A percentile compares a stretch with the other conserved stretches of the same genome.
Conservation (phyloP, 1,140 invertebrate species). For the Papilio aristodemus region DNA sequence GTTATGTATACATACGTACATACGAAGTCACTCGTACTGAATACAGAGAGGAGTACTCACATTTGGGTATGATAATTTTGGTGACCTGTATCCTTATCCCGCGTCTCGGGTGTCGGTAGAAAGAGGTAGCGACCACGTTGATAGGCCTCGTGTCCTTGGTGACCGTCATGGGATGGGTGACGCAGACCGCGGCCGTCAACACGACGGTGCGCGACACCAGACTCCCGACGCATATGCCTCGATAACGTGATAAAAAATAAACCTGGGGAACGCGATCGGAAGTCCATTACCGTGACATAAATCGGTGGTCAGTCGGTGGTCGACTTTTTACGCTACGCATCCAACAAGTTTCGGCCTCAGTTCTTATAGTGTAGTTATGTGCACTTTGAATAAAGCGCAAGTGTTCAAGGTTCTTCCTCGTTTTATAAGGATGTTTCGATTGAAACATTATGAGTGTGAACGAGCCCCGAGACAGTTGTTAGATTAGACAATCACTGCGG, state of each 20-base stretch:
- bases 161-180: conserved; percentile 42
- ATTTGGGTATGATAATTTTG: conserved; percentile 58
- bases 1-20: too few species aligned
- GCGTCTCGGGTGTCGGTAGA: conserved; percentile 61
- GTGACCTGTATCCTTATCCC: conserved; percentile 67
- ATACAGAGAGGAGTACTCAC: conserved; percentile 44
- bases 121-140: conserved; percentile 54
- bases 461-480: not conserved
- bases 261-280: conserved; percentile 48
- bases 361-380: not conserved
- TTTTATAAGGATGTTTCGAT: conserved; percentile 6
- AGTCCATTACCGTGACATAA: too few species aligned
- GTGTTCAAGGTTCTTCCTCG: not conserved
- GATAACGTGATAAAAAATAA: conserved; percentile 61
- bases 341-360: too few species aligned
- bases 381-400: not conserved
- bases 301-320: too few species aligned
- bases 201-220: conserved; percentile 56
- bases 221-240: conserved; percentile 64
- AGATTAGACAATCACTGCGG: not conserved
- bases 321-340: too few species aligned
- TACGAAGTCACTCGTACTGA: too few species aligned
- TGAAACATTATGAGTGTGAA: not conserved
- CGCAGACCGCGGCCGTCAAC: conserved; percentile 62
- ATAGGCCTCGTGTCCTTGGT: conserved; percentile 52